Evolutionary conservation across 2,797 vertebrate genomes (phyloP).

Genomic region (Clarias fuscus): DNA sequence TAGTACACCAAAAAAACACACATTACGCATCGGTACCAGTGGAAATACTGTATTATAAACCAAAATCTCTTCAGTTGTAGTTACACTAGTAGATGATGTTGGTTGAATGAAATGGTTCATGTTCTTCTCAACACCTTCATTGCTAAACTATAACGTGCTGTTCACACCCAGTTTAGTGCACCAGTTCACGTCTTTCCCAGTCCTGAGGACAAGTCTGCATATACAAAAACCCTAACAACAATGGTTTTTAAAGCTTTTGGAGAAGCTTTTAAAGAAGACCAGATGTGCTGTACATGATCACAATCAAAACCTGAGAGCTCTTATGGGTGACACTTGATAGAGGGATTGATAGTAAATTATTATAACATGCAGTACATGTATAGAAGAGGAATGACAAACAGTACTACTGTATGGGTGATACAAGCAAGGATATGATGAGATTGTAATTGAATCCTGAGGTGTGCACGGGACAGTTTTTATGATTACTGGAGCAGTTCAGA

Average conservation of each 20-base stretch:
- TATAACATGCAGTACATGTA: not conserved
- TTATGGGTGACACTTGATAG: not conserved
- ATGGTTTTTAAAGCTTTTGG: too few species aligned
- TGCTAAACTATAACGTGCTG: too few species aligned
- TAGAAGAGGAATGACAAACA: not conserved
- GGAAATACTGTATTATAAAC: too few species aligned
- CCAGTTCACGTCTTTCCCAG: not conserved
- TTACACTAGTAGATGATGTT: too few species aligned
- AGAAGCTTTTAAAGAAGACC: not conserved
- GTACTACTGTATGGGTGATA: not conserved
- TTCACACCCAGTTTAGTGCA: too few species aligned
- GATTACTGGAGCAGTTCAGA: not conserved
- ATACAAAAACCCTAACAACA: not conserved
- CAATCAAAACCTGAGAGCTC: not conserved
- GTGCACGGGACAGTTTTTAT: not conserved
- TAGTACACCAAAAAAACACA: too few species aligned
- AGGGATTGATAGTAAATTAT: not conserved
- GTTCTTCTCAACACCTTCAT: too few species aligned
- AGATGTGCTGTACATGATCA: not conserved
- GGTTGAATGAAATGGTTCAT: too few species aligned
- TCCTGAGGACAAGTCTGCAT: too few species aligned
- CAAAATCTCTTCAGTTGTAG: too few species aligned
- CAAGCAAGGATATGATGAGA: not conserved
- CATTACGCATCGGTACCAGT: too few species aligned
- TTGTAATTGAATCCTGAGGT: not conserved